Conservation (phyloP, 64 coral and sea anemone species). For the Actinia equina region DNA sequence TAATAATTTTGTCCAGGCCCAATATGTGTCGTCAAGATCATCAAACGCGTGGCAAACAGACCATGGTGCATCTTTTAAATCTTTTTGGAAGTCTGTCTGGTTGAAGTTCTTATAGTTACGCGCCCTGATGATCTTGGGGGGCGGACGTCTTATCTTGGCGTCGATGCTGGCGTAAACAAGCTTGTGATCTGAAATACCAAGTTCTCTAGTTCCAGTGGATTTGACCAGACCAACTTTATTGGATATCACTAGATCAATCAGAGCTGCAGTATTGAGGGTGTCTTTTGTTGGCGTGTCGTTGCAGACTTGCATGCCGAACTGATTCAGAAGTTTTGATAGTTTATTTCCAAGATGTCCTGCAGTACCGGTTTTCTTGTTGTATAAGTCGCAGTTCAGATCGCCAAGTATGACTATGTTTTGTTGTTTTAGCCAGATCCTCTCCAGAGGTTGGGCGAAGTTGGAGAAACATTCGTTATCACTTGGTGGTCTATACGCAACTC, state of each 20-base stretch:
- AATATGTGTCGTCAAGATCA: conserved; percentile 29
- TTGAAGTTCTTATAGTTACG: conserved; percentile 2
- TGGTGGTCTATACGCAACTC: neutral
- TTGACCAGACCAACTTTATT: neutral
- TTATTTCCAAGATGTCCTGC: neutral
- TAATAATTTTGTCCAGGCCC: conserved; percentile 27
- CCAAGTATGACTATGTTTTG: neutral
- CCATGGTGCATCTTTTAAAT: conserved; percentile 19
- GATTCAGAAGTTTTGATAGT: neutral
- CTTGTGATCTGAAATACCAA: neutral
- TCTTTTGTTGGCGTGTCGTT: neutral
- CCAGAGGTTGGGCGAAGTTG: neutral
- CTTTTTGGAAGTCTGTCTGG: neutral
- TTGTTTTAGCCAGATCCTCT: neutral
- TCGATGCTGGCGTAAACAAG: neutral
- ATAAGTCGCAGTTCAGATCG: neutral
- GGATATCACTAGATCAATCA: neutral
- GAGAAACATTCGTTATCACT: neutral
- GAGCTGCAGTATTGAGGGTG: neutral
- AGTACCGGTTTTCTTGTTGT: neutral
- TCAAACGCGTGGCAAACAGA: conserved; percentile 30
- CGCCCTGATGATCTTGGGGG: neutral
- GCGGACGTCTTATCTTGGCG: neutral
- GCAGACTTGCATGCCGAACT: neutral
- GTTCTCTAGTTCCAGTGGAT: neutral